A percentile compares a stretch with the other conserved stretches of the same genome.
Conservation (phyloP, 1,140 invertebrate genomes). For the Drosophila mauritiana region DNA sequence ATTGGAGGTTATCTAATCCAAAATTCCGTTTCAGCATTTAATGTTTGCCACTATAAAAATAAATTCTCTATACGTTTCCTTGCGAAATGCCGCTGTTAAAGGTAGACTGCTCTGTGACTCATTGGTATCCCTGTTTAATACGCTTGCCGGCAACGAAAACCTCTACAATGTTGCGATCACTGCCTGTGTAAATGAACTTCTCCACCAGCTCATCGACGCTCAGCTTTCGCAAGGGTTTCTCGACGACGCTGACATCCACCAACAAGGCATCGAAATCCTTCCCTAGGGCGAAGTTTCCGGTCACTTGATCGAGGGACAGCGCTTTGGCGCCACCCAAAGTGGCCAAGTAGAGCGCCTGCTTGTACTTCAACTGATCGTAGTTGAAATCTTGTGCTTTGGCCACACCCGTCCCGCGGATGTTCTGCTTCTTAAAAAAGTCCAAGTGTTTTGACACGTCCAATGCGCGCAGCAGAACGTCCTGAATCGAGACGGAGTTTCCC, state of each 20-base stretch:
- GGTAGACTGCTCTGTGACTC: slow-evolving; percentile 13
- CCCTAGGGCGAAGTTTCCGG: slow-evolving; percentile 92
- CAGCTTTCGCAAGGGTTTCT: slow-evolving; percentile 78
- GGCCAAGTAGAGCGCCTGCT: slow-evolving; percentile 92
- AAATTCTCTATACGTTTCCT: slow-evolving; percentile 57
- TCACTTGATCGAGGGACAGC: slow-evolving; percentile 88
- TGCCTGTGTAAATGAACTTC: slow-evolving; percentile 92
- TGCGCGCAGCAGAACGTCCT: slow-evolving; percentile 90
- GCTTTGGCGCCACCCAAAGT: slow-evolving; percentile 94
- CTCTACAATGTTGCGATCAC: slow-evolving; percentile 92
- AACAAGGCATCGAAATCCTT: slow-evolving; percentile 95
- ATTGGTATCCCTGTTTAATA: slow-evolving; percentile 75
- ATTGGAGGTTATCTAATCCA: slow-evolving; percentile 10
- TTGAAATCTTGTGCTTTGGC: slow-evolving; percentile 24
- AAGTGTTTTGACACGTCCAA: slow-evolving; percentile 91
- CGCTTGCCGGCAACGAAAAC: slow-evolving; percentile 91
- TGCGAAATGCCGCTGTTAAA: slow-evolving; percentile 50
- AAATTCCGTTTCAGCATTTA: slow-evolving; percentile 19
- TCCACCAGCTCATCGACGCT: slow-evolving; percentile 88
- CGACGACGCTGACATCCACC: slow-evolving; percentile 86
- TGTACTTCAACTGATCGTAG: slow-evolving; percentile 87
- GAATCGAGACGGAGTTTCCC: slow-evolving; percentile 90
- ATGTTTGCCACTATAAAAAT: slow-evolving; percentile 42
- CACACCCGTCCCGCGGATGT: slow-evolving; percentile 62
- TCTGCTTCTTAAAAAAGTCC: slow-evolving; percentile 84